Evolutionary conservation across 2,797 vertebrate species (phyloP), one percentile per base, ranked within the genome.

Genomic region (Limnodromus scolopaceus): DNA sequence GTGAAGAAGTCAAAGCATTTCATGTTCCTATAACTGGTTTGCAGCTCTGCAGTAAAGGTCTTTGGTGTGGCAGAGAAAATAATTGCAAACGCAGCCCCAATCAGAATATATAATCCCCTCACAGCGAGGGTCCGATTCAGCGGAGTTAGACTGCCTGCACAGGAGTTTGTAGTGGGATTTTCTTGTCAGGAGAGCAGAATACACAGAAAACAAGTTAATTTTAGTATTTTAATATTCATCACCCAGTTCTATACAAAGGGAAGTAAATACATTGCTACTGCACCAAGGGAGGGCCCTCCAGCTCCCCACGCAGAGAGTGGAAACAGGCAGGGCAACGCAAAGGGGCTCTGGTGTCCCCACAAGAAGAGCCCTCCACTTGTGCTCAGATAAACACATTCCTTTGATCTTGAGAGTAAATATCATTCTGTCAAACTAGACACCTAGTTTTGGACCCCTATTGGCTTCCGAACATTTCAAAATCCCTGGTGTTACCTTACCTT

Each of bases 1-100:
- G 96, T 89, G 93, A 97, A 97, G 95, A 94, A 97, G 96, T 96
- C 96, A 97, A 96, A 95, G 93, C 94, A 97, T 97, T 97, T 97
- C 92, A 87, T 97, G 95, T 97, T 96, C 91, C 83, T 96, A 32
- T 97, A 97, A 97, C 94, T 93, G 92, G 87, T 96, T 97, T 97
- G 94, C 87, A 96, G 95, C 86, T 96, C 83, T 93, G 92, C 94
- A 87, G 91, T 92, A 87, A 92, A 96, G 94, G 92, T 90, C 90
- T 96, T 96, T 96, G 94, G 89, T 95, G 87, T 95, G 92, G 95
- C 89, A 96, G 84, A 81, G 72, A 92, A 91, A 96, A 91, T 95
- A 97, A 96, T 97, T 97, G 97, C 94, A 97, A 96, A 94, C 7
- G 28, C 70, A 88, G 91, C 39, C 91, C 92, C 74, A 93, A 86